phyloP scores from a whole-genome alignment of 2,797 vertebrate species.

The Girardinus metallicus region DNA sequence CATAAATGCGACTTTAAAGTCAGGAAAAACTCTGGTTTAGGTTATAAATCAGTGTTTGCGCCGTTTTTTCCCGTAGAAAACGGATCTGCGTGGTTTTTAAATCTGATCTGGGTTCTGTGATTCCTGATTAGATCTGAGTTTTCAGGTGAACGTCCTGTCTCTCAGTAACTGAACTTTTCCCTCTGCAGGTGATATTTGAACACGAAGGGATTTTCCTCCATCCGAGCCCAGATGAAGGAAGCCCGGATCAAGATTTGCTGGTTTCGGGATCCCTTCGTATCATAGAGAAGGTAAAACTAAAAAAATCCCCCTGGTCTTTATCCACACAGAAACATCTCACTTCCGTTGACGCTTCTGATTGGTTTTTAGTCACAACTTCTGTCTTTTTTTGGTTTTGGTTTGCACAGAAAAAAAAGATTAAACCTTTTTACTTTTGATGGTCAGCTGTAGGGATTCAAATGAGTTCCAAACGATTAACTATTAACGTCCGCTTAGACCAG shows the following conservation, averaged over 20 bases:
- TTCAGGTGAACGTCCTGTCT: neutral
- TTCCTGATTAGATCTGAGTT: neutral
- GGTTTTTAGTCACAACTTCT: neutral
- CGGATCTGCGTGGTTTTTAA: neutral
- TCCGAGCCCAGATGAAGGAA: slow-evolving; percentile 83
- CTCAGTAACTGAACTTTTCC: neutral
- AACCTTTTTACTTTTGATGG: neutral
- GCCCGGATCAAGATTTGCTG: slow-evolving; percentile 86
- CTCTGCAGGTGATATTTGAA: slow-evolving; percentile 88
- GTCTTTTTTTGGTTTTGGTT: neutral
- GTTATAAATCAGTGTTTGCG: neutral
- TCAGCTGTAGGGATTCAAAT: neutral
- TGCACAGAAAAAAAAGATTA: neutral
- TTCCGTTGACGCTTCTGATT: neutral
- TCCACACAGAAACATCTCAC: neutral
- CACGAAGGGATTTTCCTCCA: slow-evolving; percentile 95
- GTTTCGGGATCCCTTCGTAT: slow-evolving; percentile 88
- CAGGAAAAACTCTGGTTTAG: neutral
- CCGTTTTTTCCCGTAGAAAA: neutral
- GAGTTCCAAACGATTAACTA: too few relatives aligned
- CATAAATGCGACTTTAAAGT: neutral
- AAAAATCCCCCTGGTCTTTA: neutral
- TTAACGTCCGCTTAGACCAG: too few relatives aligned
- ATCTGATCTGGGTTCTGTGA: neutral
- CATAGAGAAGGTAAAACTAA: slow-evolving; percentile 88